Evolutionary conservation across 1,140 invertebrate genomes (phyloP), one percentile per base, ranked within the genome.

Genomic region (Bombus cullumanus): DNA sequence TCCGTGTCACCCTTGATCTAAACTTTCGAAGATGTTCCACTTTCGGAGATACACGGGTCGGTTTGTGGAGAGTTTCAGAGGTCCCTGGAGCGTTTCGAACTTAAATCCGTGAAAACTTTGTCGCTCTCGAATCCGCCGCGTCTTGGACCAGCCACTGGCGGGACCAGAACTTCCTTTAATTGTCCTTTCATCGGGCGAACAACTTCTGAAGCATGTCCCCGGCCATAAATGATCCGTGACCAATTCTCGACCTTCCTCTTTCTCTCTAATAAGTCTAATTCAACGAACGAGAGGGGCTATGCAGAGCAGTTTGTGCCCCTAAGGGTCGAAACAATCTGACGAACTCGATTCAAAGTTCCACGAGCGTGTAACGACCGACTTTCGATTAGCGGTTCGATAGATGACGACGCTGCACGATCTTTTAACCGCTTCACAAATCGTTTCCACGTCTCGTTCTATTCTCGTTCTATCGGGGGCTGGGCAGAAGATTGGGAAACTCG

Each of bases 231-330:
- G 84, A 74, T 59, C 78, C 43, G 18, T 57, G 34, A 31, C 75
- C 13, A n/a, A 3, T 12, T 59, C 74, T 28, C n/a, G 12, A 47
- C 5, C 37, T 28, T n/a, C 41, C n/a, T 57, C 41, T 41, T 80
- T 41, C 39, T 13, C 34, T 2, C 39, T 80, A 68, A 85, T 84
- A 84, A 84, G 66, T 78, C 74, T 85, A 81, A 85, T 81, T 81
- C 84, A n/a, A 34, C 22, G 31, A 9, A n/a, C 34, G 25, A 31
- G 8, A 47, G n/a, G 31, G 9, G 9, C 43, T 62, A 62, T 69
- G 43, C 34, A 53, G 18, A 53, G 47, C 18, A 18, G 18, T 53
- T 53, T 53, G 47, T 22, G 47, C 47, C 47, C 47, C 47, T 57
- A 43, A 9, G 15, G 47, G 37, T 28, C 41, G 53, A 64, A 57